Evolutionary conservation across 2,888 invertebrate species (phyloP).

Genomic region (Megamerina dolium): DNA sequence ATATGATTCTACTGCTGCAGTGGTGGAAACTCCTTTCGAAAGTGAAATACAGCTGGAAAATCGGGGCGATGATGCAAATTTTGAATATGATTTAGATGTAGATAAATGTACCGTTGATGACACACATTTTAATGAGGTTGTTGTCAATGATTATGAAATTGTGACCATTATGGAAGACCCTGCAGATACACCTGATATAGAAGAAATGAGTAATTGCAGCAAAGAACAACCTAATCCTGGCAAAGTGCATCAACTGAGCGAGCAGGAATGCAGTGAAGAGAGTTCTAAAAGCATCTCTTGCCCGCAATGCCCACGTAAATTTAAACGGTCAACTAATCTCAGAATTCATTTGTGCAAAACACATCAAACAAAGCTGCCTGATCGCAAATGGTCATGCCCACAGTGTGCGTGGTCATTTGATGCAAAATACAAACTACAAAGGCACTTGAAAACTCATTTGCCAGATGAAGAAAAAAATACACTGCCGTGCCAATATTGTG

Average conservation of each 20-base stretch:
- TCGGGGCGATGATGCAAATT: too few relatives aligned
- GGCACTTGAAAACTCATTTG: constrained; percentile 16
- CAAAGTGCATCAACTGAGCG: neutral
- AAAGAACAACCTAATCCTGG: too few relatives aligned
- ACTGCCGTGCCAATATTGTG: constrained; percentile 32
- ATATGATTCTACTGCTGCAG: neutral
- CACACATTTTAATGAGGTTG: too few relatives aligned
- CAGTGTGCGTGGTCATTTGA: constrained; percentile 14
- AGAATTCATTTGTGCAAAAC: constrained; percentile 18
- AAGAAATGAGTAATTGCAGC: too few relatives aligned
- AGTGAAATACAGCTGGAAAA: too few relatives aligned
- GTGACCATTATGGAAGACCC: too few relatives aligned
- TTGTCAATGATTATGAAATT: too few relatives aligned
- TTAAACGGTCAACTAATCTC: constrained; percentile 8
- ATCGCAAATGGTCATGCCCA: neutral
- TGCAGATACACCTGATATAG: too few relatives aligned
- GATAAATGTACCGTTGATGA: too few relatives aligned
- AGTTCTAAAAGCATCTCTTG: neutral
- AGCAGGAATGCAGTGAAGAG: neutral
- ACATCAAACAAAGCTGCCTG: constrained; percentile 8
- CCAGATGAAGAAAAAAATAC: constrained; percentile 23
- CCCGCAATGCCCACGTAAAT: neutral
- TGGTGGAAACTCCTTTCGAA: too few relatives aligned
- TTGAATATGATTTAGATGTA: neutral
- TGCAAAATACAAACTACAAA: constrained; percentile 6